Conservation (phyloP, 2,797 vertebrate species). For the Serranus cabrilla region DNA sequence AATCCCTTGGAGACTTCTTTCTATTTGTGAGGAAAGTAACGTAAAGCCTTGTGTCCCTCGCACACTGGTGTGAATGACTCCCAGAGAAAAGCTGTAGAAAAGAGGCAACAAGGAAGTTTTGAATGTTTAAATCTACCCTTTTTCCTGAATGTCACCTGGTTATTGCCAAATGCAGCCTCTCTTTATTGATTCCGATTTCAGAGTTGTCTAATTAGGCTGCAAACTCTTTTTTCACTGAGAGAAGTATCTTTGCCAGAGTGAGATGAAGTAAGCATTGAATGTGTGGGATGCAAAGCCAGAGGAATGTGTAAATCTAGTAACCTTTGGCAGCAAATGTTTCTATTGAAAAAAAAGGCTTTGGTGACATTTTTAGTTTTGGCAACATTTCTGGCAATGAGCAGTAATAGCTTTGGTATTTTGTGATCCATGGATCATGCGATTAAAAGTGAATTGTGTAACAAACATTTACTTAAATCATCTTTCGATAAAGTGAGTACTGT, state of each 20-base stretch:
- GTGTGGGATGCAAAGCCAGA: constrained; percentile 14
- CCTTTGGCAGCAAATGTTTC: background rate
- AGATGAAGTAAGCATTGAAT: constrained; percentile 7
- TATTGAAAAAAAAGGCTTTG: background rate
- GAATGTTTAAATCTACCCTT: constrained; percentile 20
- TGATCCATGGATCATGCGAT: background rate
- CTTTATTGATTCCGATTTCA: constrained; percentile 41
- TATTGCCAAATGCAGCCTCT: constrained; percentile 4
- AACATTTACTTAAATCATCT: background rate
- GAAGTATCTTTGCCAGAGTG: constrained; percentile 7
- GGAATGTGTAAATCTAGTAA: background rate
- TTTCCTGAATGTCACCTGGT: constrained; percentile 28
- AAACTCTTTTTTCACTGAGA: constrained; percentile 13
- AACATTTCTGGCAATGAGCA: constrained; percentile 1
- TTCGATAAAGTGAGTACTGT: background rate
- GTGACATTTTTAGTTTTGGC: background rate
- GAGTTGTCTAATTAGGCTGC: constrained; percentile 25
- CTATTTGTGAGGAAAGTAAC: constrained; percentile 49
- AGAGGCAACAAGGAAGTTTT: constrained; percentile 24
- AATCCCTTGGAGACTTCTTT: constrained; percentile 62
- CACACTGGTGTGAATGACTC: constrained; percentile 58
- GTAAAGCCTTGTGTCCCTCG: constrained; percentile 52
- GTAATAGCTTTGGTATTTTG: background rate
- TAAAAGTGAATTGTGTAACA: background rate
- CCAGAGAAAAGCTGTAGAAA: constrained; percentile 44